Base-by-base conservation (phyloP, 2,888 invertebrate genomes). In the Ichneumoninae sp. region DNA sequence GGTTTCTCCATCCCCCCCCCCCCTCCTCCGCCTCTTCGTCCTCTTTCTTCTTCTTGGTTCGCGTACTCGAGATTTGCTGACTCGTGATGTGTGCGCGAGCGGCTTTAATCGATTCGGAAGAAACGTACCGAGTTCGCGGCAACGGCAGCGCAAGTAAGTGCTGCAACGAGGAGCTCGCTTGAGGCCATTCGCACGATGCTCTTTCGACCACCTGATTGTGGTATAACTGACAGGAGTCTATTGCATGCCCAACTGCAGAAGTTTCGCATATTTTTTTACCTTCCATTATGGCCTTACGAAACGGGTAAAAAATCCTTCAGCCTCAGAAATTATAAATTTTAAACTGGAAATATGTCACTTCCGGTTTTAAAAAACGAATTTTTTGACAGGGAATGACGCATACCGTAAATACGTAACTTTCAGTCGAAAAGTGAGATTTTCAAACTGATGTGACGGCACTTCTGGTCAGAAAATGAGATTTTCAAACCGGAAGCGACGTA, bases 71-170 rank as follows among this genome's bases (percentile, higher is more conserved):
- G 79, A 75, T 66, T 40, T 60, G 65, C 50, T 19, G 19, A 36
- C n/a, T 50, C 44, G 65, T 54, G 52, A 84, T 62, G 80, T 54
- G 68, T 16, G 77, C 54, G 70, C 78, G 82, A 71, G 69, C 40
- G 68, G 54, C 76, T 88, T 88, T 91, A 91, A 92, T 91, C 90
- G 90, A 89, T 92, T 92, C 90, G 86, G 50, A 72, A 89, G 89
- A 92, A 91, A 89, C 87, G 83, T 69, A 77, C 79, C 62, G 77
- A 52, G 78, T 74, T 81, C 80, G 82, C 77, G 83, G 57, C 71
- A 85, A 80, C 71, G 33, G 54, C 52, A 30, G 52, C 57, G 36
- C 44, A 80, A 85, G 70, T 78, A 76, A 80, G 70, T 54, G 65
- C 76, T 44, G 47, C 82, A 52, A 66, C 66, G 84, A 72, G 69